Evolutionary conservation across 2,113 vertebrate genomes (phyloP).

Genomic region (Cephalopterus ornatus): DNA sequence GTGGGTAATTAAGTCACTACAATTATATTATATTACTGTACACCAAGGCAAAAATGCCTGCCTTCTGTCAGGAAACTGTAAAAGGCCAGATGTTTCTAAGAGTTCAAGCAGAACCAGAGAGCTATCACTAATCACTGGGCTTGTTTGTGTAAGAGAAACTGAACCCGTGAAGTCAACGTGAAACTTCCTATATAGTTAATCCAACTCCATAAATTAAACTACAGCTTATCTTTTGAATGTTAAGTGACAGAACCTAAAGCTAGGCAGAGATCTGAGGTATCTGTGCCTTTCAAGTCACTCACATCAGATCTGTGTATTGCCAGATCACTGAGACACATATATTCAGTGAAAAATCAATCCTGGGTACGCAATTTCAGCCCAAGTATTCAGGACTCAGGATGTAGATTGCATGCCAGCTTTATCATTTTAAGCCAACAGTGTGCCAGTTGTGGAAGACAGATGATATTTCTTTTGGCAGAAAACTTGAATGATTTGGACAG

Average conservation of each 20-base stretch:
- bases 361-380: neutral
- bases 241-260: neutral
- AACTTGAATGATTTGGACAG: neutral
- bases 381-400: neutral
- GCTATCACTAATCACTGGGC: neutral
- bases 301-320: neutral
- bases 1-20: slow-evolving; percentile 24
- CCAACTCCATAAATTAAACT: neutral
- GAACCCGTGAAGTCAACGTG: neutral
- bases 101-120: neutral
- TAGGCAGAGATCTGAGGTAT: neutral
- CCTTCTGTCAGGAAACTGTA: slow-evolving; percentile 2
- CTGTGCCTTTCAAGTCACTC: neutral
- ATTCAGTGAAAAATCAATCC: neutral
- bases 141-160: neutral
- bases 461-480: neutral
- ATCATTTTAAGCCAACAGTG: neutral
- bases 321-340: neutral
- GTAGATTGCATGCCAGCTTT: neutral
- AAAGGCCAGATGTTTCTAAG: slow-evolving; percentile 10
- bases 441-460: neutral
- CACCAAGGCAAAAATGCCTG: slow-evolving; percentile 3
- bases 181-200: neutral
- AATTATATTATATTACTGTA: neutral
- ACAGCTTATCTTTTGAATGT: neutral